Percentiles rank a stretch among this genome's conserved stretches.
Evolutionary conservation across 2,113 vertebrate species (phyloP).

Genomic region (Amphilophus citrinellus): DNA sequence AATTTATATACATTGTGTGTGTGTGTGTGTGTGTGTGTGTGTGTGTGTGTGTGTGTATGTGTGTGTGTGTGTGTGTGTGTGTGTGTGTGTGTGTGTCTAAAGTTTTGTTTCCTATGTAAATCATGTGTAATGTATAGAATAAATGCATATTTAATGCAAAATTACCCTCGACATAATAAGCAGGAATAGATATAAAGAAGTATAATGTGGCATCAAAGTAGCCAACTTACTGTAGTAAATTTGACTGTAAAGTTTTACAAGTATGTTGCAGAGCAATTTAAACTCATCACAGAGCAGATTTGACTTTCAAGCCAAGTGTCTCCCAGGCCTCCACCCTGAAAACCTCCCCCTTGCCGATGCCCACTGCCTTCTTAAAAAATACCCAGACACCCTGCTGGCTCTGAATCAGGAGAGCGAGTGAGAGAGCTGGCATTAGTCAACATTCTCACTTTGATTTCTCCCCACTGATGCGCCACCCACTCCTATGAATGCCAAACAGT

Average conservation of each 20-base stretch:
- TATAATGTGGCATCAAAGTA: not conserved
- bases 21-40: too few relatives aligned
- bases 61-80: too few relatives aligned
- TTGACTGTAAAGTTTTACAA: not conserved
- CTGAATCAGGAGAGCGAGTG: constrained; percentile 38
- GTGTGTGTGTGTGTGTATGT: too few relatives aligned
- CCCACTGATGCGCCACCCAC: constrained; percentile 73
- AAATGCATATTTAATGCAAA: not conserved
- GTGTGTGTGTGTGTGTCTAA: too few relatives aligned
- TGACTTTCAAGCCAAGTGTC: constrained; percentile 34
- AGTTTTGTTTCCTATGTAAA: not conserved
- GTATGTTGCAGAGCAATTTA: constrained; percentile 9
- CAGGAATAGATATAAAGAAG: not conserved
- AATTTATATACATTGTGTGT: not conserved
- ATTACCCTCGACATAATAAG: not conserved
- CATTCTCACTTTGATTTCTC: constrained; percentile 66
- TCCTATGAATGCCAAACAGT: constrained; percentile 80
- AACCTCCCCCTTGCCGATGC: not conserved
- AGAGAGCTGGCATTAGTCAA: constrained; percentile 55
- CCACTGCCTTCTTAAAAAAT: constrained; percentile 34
- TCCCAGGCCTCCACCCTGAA: constrained; percentile 23
- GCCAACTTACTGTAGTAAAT: not conserved
- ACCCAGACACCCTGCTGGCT: constrained; percentile 52
- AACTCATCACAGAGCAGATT: constrained; percentile 15
- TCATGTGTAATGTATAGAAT: not conserved